Evolutionary conservation across 2,888 invertebrate genomes (phyloP), one percentile per base, ranked within the genome.

Genomic region (Gastrophysa polygoni): DNA sequence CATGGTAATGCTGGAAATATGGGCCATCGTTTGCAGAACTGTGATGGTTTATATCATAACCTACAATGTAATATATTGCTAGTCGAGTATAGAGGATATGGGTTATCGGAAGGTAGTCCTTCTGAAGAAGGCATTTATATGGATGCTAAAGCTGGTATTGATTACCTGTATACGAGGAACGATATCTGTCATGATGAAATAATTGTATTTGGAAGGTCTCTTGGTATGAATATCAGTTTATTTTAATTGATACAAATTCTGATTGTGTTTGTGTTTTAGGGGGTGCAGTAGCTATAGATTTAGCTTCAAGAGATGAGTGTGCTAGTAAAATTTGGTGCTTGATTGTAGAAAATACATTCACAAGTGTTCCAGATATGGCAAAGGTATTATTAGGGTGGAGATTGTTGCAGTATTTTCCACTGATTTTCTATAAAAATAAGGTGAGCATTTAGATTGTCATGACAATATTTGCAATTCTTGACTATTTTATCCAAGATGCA

Each of bases 1-100:
- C 97, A 98, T 84, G 97, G 97, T 5, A 98, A 97, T 87, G 97
- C 97, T 56, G 97, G 97, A 11, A 98, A 97, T 79, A 94, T 97
- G 87, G 97, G 97, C 0, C 96, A 97, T 55, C 59, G 67, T 44
- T 57, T 69, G 73, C 89, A 91, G 74, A 96, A 96, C 83, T 91
- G 91, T n/a, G 89, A 90, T 69, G 94, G 92, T 3, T 85, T 97
- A 61, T 95, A 91, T 80, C 88, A 91, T 72, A 88, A 90, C 75
- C 83, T 95, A 57, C 88, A 90, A 69, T 92, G 93, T 70, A 97
- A 98, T 79, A 87, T 97, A 68, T 82, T 97, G 49, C 88, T 96
- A 86, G 87, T 97, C n/a, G 98, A 98, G 78, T 98, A 97, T 77
- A 86, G 97, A 71, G 98, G 97, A 0, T 98, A 95, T 83, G 97